Evolutionary conservation across 2,888 invertebrate genomes (phyloP).

Genomic region (Drosophila flavopinicola): DNA sequence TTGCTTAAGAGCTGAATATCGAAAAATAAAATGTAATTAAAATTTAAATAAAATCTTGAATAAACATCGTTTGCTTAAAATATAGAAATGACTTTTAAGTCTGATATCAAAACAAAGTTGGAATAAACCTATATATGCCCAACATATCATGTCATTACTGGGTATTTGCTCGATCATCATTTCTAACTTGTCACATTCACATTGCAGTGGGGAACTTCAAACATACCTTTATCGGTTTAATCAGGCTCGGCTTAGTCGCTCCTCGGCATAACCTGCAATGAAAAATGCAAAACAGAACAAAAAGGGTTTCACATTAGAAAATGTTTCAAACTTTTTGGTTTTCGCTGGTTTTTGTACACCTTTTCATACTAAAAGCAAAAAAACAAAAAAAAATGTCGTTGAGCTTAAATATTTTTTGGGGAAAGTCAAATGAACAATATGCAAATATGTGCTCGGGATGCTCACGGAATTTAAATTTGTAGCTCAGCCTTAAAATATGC

Average conservation of each 20-base stretch:
- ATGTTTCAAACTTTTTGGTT: conserved; percentile 60
- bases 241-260: conserved; percentile 46
- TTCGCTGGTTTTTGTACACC: conserved; percentile 13
- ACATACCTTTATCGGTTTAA: conserved; percentile 74
- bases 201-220: neutral
- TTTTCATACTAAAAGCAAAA: conserved; percentile 12
- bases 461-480: conserved; percentile 72
- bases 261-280: conserved; percentile 19
- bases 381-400: conserved; percentile 43
- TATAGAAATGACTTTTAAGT: too few species aligned
- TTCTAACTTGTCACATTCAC: neutral
- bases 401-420: conserved; percentile 36
- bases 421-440: conserved; percentile 58
- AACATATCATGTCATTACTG: neutral
- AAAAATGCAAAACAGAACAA: conserved; percentile 39
- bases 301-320: conserved; percentile 70
- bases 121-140: neutral
- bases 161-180: conserved; percentile 13
- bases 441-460: conserved; percentile 68
- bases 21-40: too few species aligned
- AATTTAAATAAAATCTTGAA: too few species aligned
- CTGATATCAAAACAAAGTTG: too few species aligned
- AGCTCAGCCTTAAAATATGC: conserved; percentile 71
- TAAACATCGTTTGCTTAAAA: too few species aligned
- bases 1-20: neutral